Evolutionary conservation across 2,888 invertebrate species (phyloP), one percentile per base, ranked within the genome.

Genomic region (Hybos culiciformis): DNA sequence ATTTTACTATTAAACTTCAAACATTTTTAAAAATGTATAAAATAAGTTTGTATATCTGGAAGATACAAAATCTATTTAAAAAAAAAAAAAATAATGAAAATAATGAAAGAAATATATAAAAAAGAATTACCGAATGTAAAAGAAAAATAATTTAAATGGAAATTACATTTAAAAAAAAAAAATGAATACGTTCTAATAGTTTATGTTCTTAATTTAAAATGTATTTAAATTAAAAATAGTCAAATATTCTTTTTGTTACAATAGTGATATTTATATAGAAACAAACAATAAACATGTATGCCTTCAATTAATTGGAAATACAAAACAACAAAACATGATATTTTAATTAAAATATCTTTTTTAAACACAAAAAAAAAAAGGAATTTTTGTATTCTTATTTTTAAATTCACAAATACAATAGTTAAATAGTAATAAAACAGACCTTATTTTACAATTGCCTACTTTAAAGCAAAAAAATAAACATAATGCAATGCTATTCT

Each of bases 81-180:
- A n/a, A n/a, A 41, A 40, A 45, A n/a, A 39, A 33, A 37, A 44
- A 31, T 39, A 42, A 38, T 41, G 34, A 43, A 46, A 48, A 45
- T 34, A 23, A 20, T 21, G 36, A 21, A 41, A 43, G 9, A 31
- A 26, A 14, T 26, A 21, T 40, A 38, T 15, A 23, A 38, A 36
- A 20, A 14, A 33, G 36, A 43, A 36, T 24, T 26, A 33, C 26
- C 36, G 17, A 34, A 38, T 33, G 39, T 26, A 15, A 39, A 21
- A 41, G 15, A 41, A 37, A 32, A 39, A 41, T 36, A 9, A 40
- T n/a, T 36, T 9, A 33, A 21, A 31, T 31, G 32, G 32, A n/a
- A 31, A 42, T 38, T 26, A 34, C 40, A 23, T 39, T 44, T 37
- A 45, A 24, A 36, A 41, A 29, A 19, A 46, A 40, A 38, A 34